A percentile compares a stretch with the other conserved stretches of the same genome.
Evolutionary conservation across 2,113 vertebrate species (phyloP).

Genomic region (Pseudorasbora parva): DNA sequence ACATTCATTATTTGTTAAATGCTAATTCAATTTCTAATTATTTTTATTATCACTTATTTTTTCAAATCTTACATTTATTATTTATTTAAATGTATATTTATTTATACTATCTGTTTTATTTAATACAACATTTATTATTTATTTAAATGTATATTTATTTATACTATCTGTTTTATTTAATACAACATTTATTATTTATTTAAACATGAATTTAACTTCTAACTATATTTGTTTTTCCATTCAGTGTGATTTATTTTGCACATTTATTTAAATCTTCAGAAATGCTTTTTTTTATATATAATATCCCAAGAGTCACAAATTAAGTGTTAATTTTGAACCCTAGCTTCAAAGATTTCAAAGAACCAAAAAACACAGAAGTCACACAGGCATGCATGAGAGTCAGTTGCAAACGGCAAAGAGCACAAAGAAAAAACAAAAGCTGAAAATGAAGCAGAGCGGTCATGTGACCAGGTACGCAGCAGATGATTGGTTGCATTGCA

Average conservation of each 20-base stretch:
- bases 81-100: neutral
- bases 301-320: neutral
- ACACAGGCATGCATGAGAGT: slow-evolving; percentile 15
- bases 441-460: slow-evolving; percentile 17
- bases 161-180: neutral
- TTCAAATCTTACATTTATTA: neutral
- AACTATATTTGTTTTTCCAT: neutral
- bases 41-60: no score
- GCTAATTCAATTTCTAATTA: no score
- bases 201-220: no score
- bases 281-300: no score
- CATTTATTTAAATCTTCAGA: neutral
- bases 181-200: neutral
- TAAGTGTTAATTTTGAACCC: slow-evolving; percentile 3
- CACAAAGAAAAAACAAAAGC: slow-evolving; percentile 15
- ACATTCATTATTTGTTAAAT: no score
- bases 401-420: slow-evolving; percentile 14
- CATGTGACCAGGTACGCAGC: slow-evolving; percentile 36
- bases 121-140: neutral
- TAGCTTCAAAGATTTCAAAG: neutral
- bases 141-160: neutral
- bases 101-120: neutral
- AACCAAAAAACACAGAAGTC: slow-evolving; percentile 17
- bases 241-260: neutral
- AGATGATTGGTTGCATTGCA: slow-evolving; percentile 40